These are phyloP conservation scores for Trimorus sp. DNA, from an alignment of 2,888 invertebrate species.

Conservation along the genomic window DNA sequence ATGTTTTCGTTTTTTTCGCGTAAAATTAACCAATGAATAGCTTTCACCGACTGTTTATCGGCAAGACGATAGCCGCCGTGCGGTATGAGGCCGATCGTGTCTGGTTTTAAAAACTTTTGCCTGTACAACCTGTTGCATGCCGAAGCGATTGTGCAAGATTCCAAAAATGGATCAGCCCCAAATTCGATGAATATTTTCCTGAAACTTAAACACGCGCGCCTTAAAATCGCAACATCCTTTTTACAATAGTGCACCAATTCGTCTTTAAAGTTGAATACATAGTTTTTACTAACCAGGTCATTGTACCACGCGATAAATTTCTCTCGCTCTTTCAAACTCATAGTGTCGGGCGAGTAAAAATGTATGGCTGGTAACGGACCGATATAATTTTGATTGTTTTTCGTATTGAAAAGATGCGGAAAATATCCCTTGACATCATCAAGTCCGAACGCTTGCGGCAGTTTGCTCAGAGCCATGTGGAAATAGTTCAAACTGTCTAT, in stretches of 20 bases:
- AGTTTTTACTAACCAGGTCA: neutral
- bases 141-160: constrained; percentile 62
- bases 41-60: constrained; percentile 17
- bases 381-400: constrained; percentile 60
- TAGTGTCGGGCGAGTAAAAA: constrained; percentile 43
- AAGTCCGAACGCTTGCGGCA: constrained; percentile 72
- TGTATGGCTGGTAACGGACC: constrained; percentile 27
- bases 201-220: constrained; percentile 63
- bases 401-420: constrained; percentile 42
- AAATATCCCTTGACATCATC: constrained; percentile 43
- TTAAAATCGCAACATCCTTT: constrained; percentile 48
- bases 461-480: constrained; percentile 44
- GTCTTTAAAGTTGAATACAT: neutral
- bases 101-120: constrained; percentile 69
- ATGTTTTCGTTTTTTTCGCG: neutral
- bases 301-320: neutral
- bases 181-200: constrained; percentile 59
- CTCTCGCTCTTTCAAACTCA: neutral
- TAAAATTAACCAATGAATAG: constrained; percentile 62
- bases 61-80: too few species aligned
- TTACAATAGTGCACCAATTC: constrained; percentile 2
- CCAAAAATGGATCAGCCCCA: constrained; percentile 63
- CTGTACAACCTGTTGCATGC: constrained; percentile 66
- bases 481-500: constrained; percentile 61
- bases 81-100: constrained; percentile 39